Base-by-base conservation (phyloP, 2,888 invertebrate species). In the Sarcophaga caerulescens region DNA sequence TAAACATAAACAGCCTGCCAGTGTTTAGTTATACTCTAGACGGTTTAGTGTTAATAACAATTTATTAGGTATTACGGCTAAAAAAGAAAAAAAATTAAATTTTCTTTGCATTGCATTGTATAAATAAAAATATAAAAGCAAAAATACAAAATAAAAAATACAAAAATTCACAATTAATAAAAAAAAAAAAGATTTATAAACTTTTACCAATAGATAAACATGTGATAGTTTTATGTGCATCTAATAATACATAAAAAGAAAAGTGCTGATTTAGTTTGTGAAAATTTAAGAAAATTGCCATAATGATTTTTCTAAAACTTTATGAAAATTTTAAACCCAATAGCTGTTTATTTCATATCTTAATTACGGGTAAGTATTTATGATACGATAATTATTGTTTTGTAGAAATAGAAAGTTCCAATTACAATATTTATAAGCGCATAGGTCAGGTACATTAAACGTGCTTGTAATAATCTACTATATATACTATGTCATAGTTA, bases 361-460 rank as follows among this genome's bases (percentile, higher is more conserved):
- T 77, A n/a, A 25, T 86, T 19, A 59, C 19, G 35, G 77, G 85
- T 86, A 86, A 86, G 85, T 81, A 44, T 25, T 60, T 57, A 68
- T 52, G 35, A 5, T 45, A n/a, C 21, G 4, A 60, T 19, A 45
- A 45, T n/a, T 45, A 11, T 73, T 52, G 44, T 25, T 44, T 19
- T 45, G 63, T 62, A 14, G 57, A 80, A 81, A 74, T 85, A 77
- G 81, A 81, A 81, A 77, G 73, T 85, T 71, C 65, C 21, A n/a
- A 19, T 2, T 63, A 65, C 11, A 63, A 35, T 78, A 68, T 68
- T 47, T 12, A 59, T 10, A 47, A 75, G 68, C 70, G 45, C 69
- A 74, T 79, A 79, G 74, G 79, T 84, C 79, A 79, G 78, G 84
- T 79, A 78, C 45, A 59, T 59, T 65, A 52, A 75, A 84, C 83